These are phyloP conservation scores for Siniperca obscura DNA, from an alignment of 2,797 vertebrate species.

Conservation along the genomic window DNA sequence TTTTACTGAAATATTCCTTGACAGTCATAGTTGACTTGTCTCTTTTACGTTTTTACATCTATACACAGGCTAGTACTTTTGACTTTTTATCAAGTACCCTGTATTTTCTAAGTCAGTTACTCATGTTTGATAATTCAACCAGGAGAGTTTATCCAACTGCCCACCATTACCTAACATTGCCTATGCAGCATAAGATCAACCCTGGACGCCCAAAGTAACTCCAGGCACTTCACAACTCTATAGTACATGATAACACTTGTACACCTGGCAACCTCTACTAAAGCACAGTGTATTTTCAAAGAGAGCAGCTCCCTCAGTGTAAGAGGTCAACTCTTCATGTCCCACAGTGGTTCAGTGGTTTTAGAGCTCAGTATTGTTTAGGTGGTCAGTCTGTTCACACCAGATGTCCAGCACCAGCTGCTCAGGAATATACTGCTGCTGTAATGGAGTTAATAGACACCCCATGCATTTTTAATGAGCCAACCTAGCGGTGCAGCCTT, in stretches of 20 bases:
- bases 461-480: constrained; percentile 56
- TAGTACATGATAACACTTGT: background rate
- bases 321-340: constrained; percentile 52
- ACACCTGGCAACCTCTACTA: constrained; percentile 12
- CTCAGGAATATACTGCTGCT: constrained; percentile 35
- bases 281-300: constrained; percentile 15
- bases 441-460: constrained; percentile 30
- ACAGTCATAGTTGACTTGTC: background rate
- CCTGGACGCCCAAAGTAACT: background rate
- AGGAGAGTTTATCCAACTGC: background rate
- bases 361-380: constrained; percentile 58
- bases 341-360: constrained; percentile 16
- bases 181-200: background rate
- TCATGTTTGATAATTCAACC: background rate
- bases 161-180: background rate
- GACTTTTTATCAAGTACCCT: background rate
- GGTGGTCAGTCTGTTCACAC: constrained; percentile 55
- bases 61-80: background rate
- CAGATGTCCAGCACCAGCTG: constrained; percentile 72
- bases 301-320: constrained; percentile 26
- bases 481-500: constrained; percentile 14
- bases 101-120: background rate
- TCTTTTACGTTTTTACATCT: background rate
- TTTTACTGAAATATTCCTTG: background rate
- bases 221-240: background rate